phyloP scores from a whole-genome alignment of 2,113 vertebrate species.

The Syrmaticus mikado region DNA sequence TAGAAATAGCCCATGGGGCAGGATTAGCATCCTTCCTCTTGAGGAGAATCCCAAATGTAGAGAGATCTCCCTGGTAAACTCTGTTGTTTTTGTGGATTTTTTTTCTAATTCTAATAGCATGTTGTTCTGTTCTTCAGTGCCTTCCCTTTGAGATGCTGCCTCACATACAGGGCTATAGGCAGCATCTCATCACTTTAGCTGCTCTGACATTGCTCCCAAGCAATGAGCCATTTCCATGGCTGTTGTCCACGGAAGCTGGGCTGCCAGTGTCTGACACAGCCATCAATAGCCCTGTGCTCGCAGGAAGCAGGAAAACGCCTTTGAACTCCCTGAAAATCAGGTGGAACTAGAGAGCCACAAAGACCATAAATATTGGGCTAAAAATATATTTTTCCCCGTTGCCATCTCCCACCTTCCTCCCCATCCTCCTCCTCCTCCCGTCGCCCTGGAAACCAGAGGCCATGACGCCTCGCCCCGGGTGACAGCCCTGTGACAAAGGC shows the following conservation, averaged over 20 bases:
- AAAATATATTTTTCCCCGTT: background rate
- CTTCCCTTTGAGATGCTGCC: background rate
- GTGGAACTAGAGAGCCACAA: background rate
- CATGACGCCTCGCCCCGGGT: conserved; percentile 33
- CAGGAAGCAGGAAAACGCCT: conserved; percentile 36
- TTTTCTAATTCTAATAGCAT: background rate
- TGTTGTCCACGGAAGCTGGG: background rate
- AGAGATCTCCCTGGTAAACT: background rate
- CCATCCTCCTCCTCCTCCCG: background rate
- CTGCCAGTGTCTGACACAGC: background rate
- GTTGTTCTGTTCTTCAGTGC: background rate
- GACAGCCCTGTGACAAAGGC: conserved; percentile 61
- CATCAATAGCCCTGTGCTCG: background rate
- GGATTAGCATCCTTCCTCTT: background rate
- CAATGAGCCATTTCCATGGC: background rate
- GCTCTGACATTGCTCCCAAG: background rate
- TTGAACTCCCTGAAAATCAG: background rate
- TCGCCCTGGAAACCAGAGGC: conserved; percentile 64
- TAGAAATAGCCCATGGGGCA: conserved; percentile 56
- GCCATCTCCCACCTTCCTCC: background rate
- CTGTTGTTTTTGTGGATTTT: background rate
- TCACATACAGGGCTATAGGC: rapidly evolving
- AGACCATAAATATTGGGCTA: background rate
- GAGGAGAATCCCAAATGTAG: background rate
- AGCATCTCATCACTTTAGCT: background rate